Evolutionary conservation across 2,797 vertebrate species (phyloP).

Genomic region (Naso thynnoides): DNA sequence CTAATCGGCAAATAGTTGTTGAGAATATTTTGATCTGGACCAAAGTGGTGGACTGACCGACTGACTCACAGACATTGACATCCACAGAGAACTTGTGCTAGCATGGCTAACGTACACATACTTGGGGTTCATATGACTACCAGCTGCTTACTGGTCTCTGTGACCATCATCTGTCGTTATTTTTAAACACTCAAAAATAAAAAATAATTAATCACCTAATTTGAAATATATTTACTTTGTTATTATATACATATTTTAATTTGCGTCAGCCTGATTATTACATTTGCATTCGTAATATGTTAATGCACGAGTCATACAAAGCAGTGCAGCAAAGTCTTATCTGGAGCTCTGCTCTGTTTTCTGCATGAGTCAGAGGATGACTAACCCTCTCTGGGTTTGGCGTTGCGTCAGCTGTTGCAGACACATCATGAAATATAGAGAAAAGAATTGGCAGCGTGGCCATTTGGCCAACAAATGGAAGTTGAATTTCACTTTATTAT

Average conservation of each 20-base stretch:
- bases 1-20: neutral
- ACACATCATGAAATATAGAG: neutral
- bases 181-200: neutral
- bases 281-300: neutral
- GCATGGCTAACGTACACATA: neutral
- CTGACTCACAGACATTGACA: neutral
- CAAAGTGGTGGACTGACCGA: neutral
- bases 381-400: conserved; percentile 28
- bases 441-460: conserved; percentile 48
- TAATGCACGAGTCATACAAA: conserved; percentile 1
- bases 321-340: neutral
- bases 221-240: too few relatives aligned
- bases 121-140: neutral
- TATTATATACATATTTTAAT: too few relatives aligned
- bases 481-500: conserved; percentile 15
- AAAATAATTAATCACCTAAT: neutral
- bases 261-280: neutral
- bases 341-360: conserved; percentile 1
- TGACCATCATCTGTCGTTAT: neutral
- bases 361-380: conserved; percentile 58
- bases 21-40: neutral
- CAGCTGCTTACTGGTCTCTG: neutral
- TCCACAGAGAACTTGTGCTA: neutral
- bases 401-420: conserved; percentile 66
- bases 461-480: conserved; percentile 49